Evolutionary conservation across 2,113 vertebrate species (phyloP).

Genomic region (Galemys pyrenaicus): DNA sequence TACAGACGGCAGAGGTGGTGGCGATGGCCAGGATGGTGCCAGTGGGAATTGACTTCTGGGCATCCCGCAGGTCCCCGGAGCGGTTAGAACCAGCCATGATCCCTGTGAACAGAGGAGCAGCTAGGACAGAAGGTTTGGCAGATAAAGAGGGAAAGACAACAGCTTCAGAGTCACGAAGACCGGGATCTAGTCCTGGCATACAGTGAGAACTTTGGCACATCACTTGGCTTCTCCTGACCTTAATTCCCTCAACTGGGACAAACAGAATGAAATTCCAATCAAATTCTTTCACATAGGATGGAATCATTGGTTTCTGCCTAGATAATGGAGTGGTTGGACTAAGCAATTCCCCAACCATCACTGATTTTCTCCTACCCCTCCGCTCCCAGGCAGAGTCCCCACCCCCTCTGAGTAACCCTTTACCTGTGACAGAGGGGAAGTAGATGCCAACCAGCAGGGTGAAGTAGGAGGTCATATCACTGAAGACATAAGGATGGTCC

Average conservation of each 20-base stretch:
- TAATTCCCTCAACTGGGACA: not conserved
- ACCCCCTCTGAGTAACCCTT: constrained; percentile 51
- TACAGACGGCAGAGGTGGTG: constrained; percentile 98
- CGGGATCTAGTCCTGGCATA: not conserved
- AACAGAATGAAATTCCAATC: no score
- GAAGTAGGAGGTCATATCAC: constrained; percentile 97
- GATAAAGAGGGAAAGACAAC: not conserved
- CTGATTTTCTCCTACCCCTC: not conserved
- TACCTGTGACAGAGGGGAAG: constrained; percentile 99
- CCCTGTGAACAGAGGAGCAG: constrained; percentile 84
- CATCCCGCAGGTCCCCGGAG: constrained; percentile 97
- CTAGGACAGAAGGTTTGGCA: not conserved
- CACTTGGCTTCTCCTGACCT: not conserved
- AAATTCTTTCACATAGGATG: not conserved
- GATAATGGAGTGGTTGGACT: not conserved
- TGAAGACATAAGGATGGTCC: constrained; percentile 94
- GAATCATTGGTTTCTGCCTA: not conserved
- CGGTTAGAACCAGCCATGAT: constrained; percentile 99
- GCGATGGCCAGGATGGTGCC: constrained; percentile 98
- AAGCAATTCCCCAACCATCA: not conserved
- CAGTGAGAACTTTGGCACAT: not conserved
- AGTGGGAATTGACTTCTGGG: constrained; percentile 97
- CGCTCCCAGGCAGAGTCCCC: not conserved
- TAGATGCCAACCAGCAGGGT: constrained; percentile 98
- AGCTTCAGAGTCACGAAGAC: not conserved